Percentiles rank a stretch among this genome's conserved stretches.
Evolutionary conservation across 2,797 vertebrate species (phyloP).

Genomic region (Tachyglossus aculeatus): DNA sequence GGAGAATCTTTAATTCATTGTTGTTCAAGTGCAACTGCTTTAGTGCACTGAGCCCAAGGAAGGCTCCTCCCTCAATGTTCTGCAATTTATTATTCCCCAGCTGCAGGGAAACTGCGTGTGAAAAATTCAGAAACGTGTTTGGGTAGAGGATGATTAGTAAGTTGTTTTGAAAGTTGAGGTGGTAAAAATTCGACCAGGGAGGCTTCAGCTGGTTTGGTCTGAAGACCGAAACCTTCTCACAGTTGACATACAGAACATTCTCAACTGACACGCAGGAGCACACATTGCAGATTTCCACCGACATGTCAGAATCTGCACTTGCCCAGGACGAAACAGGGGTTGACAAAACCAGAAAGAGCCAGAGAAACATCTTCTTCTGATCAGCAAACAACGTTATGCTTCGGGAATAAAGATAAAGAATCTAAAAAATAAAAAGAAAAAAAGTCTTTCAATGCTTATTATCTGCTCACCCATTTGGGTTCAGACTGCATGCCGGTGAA

Average conservation of each 20-base stretch:
- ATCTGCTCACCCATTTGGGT: conserved; percentile 39
- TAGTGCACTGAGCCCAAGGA: conserved; percentile 91
- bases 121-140: conserved; percentile 96
- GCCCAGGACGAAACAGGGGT: conserved; percentile 81
- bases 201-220: conserved; percentile 95
- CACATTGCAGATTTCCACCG: conserved; percentile 94
- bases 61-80: conserved; percentile 97
- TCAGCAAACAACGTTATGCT: conserved; percentile 82
- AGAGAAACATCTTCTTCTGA: conserved; percentile 97
- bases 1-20: conserved; percentile 96
- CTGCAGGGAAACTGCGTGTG: conserved; percentile 94
- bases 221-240: conserved; percentile 95
- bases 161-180: conserved; percentile 98
- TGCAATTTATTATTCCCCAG: conserved; percentile 98
- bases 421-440: conserved; percentile 78
- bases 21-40: conserved; percentile 99
- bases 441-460: conserved; percentile 66
- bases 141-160: conserved; percentile 94
- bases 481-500: conserved; percentile 49
- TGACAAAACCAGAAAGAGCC: conserved; percentile 93
- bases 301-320: conserved; percentile 85
- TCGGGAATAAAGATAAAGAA: conserved; percentile 79
- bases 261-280: conserved; percentile 98
- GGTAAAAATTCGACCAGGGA: conserved; percentile 92
- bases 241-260: conserved; percentile 98